Conservation (phyloP, 2,113 vertebrate genomes). For the Ochotona curzoniae region DNA sequence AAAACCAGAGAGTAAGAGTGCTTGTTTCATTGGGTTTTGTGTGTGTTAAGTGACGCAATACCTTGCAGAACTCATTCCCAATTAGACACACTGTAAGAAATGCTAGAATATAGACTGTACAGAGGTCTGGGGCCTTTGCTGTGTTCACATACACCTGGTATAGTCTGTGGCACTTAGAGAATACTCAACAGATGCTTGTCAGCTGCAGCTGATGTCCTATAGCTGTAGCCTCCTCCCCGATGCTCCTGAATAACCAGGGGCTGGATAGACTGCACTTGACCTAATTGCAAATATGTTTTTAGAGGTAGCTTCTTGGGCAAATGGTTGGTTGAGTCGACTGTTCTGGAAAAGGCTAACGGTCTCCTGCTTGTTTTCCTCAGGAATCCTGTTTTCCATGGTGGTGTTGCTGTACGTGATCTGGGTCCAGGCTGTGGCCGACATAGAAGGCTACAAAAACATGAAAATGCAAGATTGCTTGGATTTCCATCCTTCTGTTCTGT, state of each 20-base stretch:
- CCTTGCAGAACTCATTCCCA: not conserved
- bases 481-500: constrained; percentile 88
- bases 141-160: not conserved
- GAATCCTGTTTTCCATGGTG: constrained; percentile 92
- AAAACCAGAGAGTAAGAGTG: not conserved
- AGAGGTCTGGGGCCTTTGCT: not conserved
- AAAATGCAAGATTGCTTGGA: constrained; percentile 87
- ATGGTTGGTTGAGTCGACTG: not conserved
- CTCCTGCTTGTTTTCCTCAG: constrained; percentile 84
- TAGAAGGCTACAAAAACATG: constrained; percentile 87
- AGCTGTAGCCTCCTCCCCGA: not conserved
- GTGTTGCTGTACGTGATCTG: constrained; percentile 92
- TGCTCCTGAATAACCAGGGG: not conserved
- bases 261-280: not conserved
- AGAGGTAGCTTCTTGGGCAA: not conserved
- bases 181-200: not conserved
- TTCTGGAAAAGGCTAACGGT: not conserved
- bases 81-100: not conserved
- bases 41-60: not conserved
- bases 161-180: not conserved
- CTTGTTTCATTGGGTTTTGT: not conserved
- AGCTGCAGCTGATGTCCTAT: not conserved
- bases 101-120: not conserved
- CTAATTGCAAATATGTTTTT: not conserved
- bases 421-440: constrained; percentile 91